phyloP scores from a whole-genome alignment of 2,888 invertebrate species.

The Penaeus monodon region DNA sequence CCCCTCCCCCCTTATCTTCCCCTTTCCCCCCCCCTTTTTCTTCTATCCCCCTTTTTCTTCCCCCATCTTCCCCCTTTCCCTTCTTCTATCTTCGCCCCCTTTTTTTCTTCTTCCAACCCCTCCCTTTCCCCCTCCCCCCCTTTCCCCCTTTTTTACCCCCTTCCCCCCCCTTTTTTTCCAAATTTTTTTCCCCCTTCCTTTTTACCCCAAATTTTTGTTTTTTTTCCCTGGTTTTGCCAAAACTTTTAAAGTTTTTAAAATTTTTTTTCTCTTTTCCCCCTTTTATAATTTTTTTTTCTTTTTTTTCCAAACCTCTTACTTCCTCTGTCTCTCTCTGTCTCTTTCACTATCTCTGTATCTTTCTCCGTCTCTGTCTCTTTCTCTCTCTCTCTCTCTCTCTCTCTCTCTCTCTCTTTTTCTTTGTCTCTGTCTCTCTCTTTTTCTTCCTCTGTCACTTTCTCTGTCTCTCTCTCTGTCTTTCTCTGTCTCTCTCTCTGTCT shows the following conservation, averaged over 20 bases:
- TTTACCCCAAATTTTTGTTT: too few species aligned
- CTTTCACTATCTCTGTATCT: neutral
- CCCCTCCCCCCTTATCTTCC: neutral
- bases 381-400: slow-evolving; percentile 3
- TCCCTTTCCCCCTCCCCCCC: neutral
- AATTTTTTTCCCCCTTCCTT: too few species aligned
- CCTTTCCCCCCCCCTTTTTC: neutral
- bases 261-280: neutral
- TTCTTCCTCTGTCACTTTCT: neutral
- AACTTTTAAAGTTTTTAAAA: neutral
- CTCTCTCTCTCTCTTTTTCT: neutral
- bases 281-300: too few species aligned
- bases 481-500: neutral
- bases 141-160: too few species aligned
- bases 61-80: neutral
- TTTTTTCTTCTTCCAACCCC: neutral
- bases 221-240: too few species aligned
- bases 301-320: too few species aligned
- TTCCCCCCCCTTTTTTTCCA: too few species aligned
- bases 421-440: neutral
- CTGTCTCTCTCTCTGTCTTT: neutral
- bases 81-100: neutral
- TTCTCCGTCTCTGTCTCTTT: neutral
- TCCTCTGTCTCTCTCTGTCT: neutral
- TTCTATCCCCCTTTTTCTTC: too few species aligned